Evolutionary conservation across 2,888 invertebrate species (phyloP).

Genomic region (Hanleya hanleyi): DNA sequence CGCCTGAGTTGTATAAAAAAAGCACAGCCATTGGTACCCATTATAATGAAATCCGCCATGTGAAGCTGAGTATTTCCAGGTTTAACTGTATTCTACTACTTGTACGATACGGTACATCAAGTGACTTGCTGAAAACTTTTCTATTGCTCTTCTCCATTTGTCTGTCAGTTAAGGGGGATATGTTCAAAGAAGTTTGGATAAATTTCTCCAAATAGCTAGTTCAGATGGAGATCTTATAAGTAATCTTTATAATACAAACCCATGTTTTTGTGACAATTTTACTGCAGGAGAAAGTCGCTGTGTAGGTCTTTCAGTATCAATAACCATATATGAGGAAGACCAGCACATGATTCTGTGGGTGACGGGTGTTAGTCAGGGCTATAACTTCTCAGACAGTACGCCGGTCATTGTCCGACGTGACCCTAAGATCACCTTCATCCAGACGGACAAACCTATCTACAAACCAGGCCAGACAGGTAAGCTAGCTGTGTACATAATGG

Average conservation of each 20-base stretch:
- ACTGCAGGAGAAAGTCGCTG: neutral
- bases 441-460: constrained; percentile 61
- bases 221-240: too few relatives aligned
- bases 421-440: constrained; percentile 41
- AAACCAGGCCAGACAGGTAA: constrained; percentile 58
- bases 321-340: neutral
- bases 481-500: too few relatives aligned
- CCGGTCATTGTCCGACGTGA: neutral
- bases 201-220: too few relatives aligned
- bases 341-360: neutral
- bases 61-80: too few relatives aligned
- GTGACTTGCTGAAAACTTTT: neutral
- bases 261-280: too few relatives aligned
- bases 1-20: too few relatives aligned
- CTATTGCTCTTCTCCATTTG: neutral
- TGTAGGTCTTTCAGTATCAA: neutral
- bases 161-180: neutral
- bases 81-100: too few relatives aligned
- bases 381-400: neutral
- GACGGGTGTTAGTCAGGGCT: neutral
- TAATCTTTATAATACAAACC: too few relatives aligned
- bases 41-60: too few relatives aligned
- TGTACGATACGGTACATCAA: too few relatives aligned
- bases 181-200: neutral
- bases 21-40: too few relatives aligned